phyloP scores from a whole-genome alignment of 2,113 vertebrate genomes.

The Pica pica region DNA sequence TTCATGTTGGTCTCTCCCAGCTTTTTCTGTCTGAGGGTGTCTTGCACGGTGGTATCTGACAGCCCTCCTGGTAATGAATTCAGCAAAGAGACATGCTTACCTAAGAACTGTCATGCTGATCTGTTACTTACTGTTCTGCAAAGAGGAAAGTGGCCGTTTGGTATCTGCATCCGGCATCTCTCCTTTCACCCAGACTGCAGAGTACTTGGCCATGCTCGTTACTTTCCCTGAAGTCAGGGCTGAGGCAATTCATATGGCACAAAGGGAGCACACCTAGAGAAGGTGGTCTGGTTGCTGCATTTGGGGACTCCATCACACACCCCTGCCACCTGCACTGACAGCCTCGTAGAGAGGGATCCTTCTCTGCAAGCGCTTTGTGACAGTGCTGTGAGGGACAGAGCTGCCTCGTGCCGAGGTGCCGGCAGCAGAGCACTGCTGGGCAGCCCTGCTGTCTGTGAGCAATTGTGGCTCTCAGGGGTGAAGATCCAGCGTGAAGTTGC shows the following conservation, averaged over 20 bases:
- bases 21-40: neutral
- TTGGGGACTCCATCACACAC: neutral
- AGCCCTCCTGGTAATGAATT: neutral
- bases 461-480: rapidly evolving
- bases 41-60: neutral
- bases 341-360: neutral
- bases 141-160: neutral
- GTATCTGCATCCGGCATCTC: neutral
- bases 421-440: neutral
- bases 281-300: neutral
- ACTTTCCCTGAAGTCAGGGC: neutral
- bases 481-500: rapidly evolving
- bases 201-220: neutral
- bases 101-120: neutral
- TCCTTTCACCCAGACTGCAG: neutral
- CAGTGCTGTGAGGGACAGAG: neutral
- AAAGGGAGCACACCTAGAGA: neutral
- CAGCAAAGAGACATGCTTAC: neutral
- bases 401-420: neutral
- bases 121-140: neutral
- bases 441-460: rapidly evolving
- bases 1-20: neutral
- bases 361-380: neutral
- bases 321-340: neutral
- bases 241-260: neutral